Conservation (phyloP, 2,888 invertebrate species). For the Trichogramma dendrolimi region DNA sequence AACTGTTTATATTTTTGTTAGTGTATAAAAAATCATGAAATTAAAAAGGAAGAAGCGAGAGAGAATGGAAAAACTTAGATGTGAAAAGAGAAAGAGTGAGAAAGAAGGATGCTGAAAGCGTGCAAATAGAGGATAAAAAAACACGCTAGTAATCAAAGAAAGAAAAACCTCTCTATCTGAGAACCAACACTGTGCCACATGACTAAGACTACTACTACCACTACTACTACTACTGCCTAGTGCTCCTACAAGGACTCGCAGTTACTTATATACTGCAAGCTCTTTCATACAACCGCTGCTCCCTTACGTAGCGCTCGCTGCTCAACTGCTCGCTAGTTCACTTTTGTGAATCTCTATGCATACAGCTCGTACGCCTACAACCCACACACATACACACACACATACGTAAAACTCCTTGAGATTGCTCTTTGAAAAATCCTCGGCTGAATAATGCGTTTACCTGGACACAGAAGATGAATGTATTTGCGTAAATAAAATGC, state of each 20-base stretch:
- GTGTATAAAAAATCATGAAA: neutral
- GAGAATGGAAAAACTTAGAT: neutral
- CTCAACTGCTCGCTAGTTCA: no score
- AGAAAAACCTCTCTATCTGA: neutral
- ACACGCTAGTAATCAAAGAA: conserved; percentile 5
- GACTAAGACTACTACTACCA: neutral
- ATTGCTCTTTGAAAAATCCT: neutral
- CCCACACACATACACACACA: no score
- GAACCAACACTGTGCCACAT: no score
- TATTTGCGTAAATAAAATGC: neutral
- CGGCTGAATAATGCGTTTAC: neutral
- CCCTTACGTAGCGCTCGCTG: no score
- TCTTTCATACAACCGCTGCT: no score
- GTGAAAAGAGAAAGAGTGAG: conserved; percentile 1
- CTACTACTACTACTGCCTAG: neutral
- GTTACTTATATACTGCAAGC: no score
- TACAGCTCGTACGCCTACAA: no score
- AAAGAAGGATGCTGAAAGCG: neutral
- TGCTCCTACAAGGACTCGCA: neutral
- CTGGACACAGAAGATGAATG: neutral
- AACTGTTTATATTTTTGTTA: no score
- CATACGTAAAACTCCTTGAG: neutral
- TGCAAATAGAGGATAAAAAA: neutral
- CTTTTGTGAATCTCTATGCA: no score
- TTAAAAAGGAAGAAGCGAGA: neutral